Conservation (phyloP, 2,888 invertebrate species). For the Lithophane ornitopus region DNA sequence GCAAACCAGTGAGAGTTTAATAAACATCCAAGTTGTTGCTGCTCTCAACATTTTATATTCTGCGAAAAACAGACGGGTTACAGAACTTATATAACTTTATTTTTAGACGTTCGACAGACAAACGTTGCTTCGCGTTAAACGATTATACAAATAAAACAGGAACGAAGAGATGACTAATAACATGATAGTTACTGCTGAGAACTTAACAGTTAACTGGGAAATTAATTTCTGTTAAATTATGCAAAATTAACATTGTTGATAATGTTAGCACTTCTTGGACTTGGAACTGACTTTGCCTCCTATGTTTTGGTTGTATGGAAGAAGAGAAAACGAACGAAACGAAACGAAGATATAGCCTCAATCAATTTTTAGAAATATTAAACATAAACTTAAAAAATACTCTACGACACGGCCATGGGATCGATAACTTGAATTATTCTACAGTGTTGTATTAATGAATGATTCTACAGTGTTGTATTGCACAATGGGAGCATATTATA, state of each 20-base stretch:
- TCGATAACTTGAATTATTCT: conserved; percentile 35
- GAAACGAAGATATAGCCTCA: not conserved
- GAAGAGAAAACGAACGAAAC: not conserved
- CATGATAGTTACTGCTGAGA: conserved; percentile 6
- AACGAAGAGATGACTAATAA: conserved; percentile 38
- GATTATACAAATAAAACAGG: conserved; percentile 44
- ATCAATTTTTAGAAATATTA: not conserved
- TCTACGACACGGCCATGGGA: conserved; percentile 3
- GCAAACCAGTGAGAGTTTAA: conserved; percentile 4
- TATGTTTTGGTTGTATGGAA: not conserved
- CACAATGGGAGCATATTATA: conserved; percentile 55
- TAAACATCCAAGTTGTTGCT: not conserved
- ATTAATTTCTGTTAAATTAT: conserved; percentile 18
- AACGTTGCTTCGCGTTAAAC: conserved; percentile 32
- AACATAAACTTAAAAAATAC: not conserved
- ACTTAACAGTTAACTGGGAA: conserved; percentile 23
- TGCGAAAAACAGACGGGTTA: conserved; percentile 21
- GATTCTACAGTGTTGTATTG: conserved; percentile 48
- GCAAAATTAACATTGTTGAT: conserved; percentile 5
- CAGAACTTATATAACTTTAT: conserved; percentile 32
- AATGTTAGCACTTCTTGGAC: conserved; percentile 5
- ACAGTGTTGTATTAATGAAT: conserved; percentile 43
- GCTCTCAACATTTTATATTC: conserved; percentile 6
- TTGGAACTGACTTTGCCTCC: not conserved
- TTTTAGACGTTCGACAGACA: conserved; percentile 49